Evolutionary conservation across 2,797 vertebrate genomes (phyloP), one percentile per base, ranked within the genome.

Genomic region (Florisuga fusca): DNA sequence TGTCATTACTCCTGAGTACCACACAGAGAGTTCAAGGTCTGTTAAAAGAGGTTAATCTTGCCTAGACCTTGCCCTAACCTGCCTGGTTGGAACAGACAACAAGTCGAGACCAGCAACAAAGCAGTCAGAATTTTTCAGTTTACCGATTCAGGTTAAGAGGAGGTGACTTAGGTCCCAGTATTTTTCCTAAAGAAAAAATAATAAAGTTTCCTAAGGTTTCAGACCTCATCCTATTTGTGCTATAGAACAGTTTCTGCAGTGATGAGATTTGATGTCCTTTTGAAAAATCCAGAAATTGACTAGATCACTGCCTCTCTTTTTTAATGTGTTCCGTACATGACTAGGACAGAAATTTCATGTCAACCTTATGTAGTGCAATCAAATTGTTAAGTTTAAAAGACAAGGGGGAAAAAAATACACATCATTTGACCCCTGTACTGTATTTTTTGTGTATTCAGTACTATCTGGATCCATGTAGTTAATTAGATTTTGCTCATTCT

Each of bases 121-220:
- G 72, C 38, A 89, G 12, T 0, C n/a, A 50, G 16, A 76, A 19
- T 62, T 93, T 20, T 66, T 73, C 29, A 79, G 33, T 67, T 72
- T 45, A 46, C 11, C 66, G 14, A 74, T 45, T 78, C 7, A 4
- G 20, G 59, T 55, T 90, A 7, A 26, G 33, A 10, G 6, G 2
- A 18, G 10, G 10, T 80, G n/a, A 63, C 10, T 55, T 53, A 54
- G 9, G 3, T 84, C 9, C 26, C 9, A 21, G 36, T 22, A 18
- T 20, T 80, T 92, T 88, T n/a, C n/a, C n/a, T 74, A 36, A 84
- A 84, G 25, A 67, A 31, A 82, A 84, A 90, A 67, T 67, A 19
- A 3, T 59, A 38, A 84, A 55, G 22, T 20, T 69, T 91, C 21
- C 36, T 41, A 5, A 61, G 78, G 8, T 69, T 94, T 79, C 51